phyloP scores from a whole-genome alignment of 1,140 invertebrate species.

The Myzus persicae region DNA sequence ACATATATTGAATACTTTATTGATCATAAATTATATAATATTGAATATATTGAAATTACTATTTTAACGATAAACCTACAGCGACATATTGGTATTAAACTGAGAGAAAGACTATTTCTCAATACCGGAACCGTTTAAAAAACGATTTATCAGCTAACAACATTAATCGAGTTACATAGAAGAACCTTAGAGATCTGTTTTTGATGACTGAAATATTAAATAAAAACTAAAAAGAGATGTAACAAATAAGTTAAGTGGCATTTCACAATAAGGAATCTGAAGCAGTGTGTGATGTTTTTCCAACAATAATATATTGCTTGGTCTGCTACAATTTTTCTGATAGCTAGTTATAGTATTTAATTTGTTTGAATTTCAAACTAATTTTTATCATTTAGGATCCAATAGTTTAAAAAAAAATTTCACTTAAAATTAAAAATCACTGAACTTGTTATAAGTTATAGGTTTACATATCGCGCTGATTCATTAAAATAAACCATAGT shows the following conservation, averaged over 20 bases:
- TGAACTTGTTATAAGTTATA: not conserved
- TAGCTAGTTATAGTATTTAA: not conserved
- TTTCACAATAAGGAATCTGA: not conserved
- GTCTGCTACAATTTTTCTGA: not conserved
- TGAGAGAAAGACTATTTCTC: not conserved
- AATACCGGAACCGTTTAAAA: not conserved
- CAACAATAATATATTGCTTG: not conserved
- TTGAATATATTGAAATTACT: not conserved
- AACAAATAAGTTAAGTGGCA: not conserved
- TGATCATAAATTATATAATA: not conserved
- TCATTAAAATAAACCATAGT: not conserved
- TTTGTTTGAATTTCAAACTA: not conserved
- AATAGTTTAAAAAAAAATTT: too few relatives aligned
- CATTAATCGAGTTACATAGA: not conserved
- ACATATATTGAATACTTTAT: not conserved
- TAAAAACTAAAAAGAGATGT: not conserved
- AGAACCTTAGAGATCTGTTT: not conserved
- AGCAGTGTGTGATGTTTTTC: not conserved
- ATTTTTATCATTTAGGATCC: too few relatives aligned
- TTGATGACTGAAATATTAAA: constrained; percentile 13
- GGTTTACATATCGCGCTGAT: not conserved
- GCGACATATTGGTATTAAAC: not conserved
- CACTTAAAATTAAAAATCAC: too few relatives aligned
- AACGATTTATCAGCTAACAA: not conserved
- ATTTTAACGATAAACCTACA: not conserved